A percentile compares a stretch with the other conserved stretches of the same genome.
Conservation (phyloP, 2,113 vertebrate species). For the Tragulus kanchil region DNA sequence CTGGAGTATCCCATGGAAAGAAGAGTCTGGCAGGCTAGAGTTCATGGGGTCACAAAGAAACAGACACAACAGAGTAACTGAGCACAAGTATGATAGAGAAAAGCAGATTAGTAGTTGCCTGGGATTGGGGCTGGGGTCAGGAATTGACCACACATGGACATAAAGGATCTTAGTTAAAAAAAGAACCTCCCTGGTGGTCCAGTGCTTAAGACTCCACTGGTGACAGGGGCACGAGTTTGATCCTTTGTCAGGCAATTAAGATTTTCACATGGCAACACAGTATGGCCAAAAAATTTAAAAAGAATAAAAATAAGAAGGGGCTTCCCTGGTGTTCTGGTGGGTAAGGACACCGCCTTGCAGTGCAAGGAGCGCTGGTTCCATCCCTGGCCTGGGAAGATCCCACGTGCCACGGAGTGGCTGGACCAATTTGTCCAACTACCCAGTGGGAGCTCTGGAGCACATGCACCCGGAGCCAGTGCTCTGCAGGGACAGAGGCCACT, state of each 20-base stretch:
- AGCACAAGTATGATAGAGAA: background rate
- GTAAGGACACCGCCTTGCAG: no score
- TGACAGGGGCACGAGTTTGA: background rate
- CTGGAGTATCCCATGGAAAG: background rate
- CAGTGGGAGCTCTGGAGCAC: no score
- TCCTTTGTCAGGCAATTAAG: background rate
- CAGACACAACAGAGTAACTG: rapidly evolving
- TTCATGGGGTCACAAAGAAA: background rate
- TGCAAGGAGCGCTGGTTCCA: no score
- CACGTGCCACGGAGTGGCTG: no score
- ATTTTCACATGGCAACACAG: background rate
- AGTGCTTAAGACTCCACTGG: background rate
- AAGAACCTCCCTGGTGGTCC: background rate
- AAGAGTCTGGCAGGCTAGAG: background rate
- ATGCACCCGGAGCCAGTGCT: no score
- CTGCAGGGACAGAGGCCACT: no score
- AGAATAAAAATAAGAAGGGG: background rate
- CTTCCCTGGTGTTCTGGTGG: no score
- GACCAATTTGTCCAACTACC: no score
- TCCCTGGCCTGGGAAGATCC: no score
- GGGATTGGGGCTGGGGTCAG: rapidly evolving
- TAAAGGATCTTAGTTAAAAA: background rate
- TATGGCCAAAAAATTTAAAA: background rate
- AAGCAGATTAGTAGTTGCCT: background rate
- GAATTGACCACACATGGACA: background rate